phyloP scores from a whole-genome alignment of 2,113 vertebrate species.

The Cnemophilus loriae region DNA sequence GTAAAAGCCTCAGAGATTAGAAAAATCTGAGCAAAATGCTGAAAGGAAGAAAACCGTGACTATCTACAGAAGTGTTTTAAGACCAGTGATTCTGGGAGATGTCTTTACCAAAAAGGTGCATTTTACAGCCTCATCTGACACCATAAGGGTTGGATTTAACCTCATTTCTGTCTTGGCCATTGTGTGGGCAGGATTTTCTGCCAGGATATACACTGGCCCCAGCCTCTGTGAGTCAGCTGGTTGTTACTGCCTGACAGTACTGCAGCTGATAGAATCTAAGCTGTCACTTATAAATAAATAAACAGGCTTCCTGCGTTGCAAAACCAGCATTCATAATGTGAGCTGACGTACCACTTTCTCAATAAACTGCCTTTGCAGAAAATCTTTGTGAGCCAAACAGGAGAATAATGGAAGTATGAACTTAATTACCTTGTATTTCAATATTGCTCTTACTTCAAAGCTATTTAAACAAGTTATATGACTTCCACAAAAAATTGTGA shows the following conservation, averaged over 20 bases:
- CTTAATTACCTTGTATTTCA: background rate
- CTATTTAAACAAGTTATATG: background rate
- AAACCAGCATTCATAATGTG: background rate
- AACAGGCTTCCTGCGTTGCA: background rate
- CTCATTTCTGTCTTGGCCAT: background rate
- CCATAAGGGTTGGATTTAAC: background rate
- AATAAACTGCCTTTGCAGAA: background rate
- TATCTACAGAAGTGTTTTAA: background rate
- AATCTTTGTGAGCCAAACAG: background rate
- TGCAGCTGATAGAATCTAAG: background rate
- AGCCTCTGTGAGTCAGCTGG: background rate
- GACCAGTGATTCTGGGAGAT: background rate
- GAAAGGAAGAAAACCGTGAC: background rate
- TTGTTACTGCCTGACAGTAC: background rate
- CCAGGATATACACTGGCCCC: background rate
- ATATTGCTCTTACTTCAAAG: background rate
- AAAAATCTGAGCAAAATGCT: background rate
- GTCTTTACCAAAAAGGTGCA: background rate
- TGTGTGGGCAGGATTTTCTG: background rate
- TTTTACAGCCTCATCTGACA: background rate
- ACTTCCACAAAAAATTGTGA: background rate
- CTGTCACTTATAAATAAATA: constrained; percentile 46
- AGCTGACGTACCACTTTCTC: background rate
- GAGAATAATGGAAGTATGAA: background rate
- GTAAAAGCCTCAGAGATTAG: background rate